Evolutionary conservation across 2,888 invertebrate species (phyloP).

Genomic region (Unio pictorum): DNA sequence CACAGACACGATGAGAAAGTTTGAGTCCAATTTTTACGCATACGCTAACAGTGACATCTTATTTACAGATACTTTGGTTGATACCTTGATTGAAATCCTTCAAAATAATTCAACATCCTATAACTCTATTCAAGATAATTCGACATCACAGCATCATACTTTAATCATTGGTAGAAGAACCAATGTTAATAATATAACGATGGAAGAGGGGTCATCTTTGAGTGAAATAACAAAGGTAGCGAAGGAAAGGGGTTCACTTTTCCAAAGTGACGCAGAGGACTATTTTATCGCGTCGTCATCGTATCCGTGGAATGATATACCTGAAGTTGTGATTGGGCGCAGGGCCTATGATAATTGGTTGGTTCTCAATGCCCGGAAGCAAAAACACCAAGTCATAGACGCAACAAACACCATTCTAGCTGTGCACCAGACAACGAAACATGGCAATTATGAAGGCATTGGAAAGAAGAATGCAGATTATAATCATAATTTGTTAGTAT

Average conservation of each 20-base stretch:
- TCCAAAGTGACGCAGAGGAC: conserved; percentile 54
- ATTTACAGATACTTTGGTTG: conserved; percentile 43
- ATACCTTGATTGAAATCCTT: conserved; percentile 32
- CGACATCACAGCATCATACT: not conserved
- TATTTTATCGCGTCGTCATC: conserved; percentile 52
- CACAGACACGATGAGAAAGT: conserved; percentile 40
- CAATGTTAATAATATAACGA: conserved; percentile 49
- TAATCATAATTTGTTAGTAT: conserved; percentile 44
- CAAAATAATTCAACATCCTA: conserved; percentile 8
- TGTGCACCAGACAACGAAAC: conserved; percentile 58
- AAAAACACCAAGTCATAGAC: conserved; percentile 49
- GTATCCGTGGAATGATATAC: conserved; percentile 57
- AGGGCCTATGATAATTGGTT: conserved; percentile 64
- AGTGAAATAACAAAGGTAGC: conserved; percentile 30
- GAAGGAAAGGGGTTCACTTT: conserved; percentile 43
- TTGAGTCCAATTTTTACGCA: conserved; percentile 52
- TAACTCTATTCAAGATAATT: no score
- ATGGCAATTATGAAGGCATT: conserved; percentile 54
- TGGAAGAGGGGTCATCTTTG: conserved; percentile 34
- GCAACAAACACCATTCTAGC: conserved; percentile 51
- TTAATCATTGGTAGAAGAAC: conserved; percentile 46
- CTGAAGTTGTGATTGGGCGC: conserved; percentile 60
- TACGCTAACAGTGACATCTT: conserved; percentile 61
- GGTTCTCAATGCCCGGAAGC: conserved; percentile 46
- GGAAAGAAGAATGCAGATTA: conserved; percentile 42